Evolutionary conservation across 2,888 invertebrate genomes (phyloP), one percentile per base, ranked within the genome.

Genomic region (Athalia rosae): DNA sequence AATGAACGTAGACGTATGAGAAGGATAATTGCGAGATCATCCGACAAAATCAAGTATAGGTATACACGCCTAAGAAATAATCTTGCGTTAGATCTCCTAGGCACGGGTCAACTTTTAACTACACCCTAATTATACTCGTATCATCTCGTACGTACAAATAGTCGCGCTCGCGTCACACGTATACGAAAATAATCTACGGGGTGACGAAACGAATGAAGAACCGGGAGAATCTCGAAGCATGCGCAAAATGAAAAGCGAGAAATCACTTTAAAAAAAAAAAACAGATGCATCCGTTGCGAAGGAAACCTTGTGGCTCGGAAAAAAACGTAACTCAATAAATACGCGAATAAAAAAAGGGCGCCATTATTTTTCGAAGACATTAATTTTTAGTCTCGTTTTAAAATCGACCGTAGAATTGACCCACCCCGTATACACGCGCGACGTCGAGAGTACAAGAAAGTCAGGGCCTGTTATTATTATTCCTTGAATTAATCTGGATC

Each of bases 401-500:
- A n/a, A n/a, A n/a, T n/a, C n/a, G n/a, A n/a, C n/a, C n/a, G n/a
- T n/a, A 28, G 28, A 28, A 28, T 28, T 28, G 28, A 28, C 28
- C 28, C 28, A 28, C 28, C 28, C 28, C 28, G 28, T 2, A 28
- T 28, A 28, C 28, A 28, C 28, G 1, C 28, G 28, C 28, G 2
- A 28, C 28, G 28, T 28, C 28, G 28, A 28, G 28, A 28, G 28
- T 28, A 28, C 28, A 28, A 28, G 61, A 61, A 61, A 4, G 8
- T 61, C 61, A 61, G 61, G 9, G 15, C 28, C 28, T 15, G 64
- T 64, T 43, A 45, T 13, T 50, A 58, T 58, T 58, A 59, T 56
- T 45, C 71, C 56, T n/a, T 71, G 71, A 71, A 71, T 58, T 71
- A 58, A 71, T 71, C 71, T 43, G 58, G 45, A n/a, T 15, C 43